These are phyloP conservation scores for Myotis planiceps DNA, from an alignment of 2,797 vertebrate genomes.

Conservation along the genomic window DNA sequence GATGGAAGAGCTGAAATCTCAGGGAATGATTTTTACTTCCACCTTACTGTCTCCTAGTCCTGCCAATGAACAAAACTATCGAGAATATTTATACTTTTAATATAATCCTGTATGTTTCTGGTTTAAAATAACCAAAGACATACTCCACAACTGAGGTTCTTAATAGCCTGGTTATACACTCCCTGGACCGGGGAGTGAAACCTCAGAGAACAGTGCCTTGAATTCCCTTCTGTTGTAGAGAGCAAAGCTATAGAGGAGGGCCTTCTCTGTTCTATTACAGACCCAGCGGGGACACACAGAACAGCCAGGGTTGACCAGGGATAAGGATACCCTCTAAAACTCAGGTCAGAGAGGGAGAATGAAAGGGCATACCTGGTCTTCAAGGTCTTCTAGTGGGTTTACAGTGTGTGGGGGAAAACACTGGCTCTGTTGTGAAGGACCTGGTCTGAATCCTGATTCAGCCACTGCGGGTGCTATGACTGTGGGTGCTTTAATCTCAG, in stretches of 20 bases:
- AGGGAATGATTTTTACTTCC: background rate
- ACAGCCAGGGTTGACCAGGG: background rate
- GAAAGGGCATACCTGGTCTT: background rate
- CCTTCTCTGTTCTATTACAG: background rate
- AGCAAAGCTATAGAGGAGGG: no score
- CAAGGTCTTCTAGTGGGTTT: background rate
- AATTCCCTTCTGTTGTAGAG: background rate
- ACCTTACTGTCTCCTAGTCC: background rate
- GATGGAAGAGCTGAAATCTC: background rate
- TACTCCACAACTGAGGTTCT: background rate
- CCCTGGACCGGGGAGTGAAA: background rate
- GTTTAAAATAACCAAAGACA: background rate
- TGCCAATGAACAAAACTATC: background rate
- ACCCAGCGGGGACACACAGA: background rate
- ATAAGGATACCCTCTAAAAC: background rate
- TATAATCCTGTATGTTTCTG: background rate
- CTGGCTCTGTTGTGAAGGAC: background rate
- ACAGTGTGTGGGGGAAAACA: background rate
- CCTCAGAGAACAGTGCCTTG: background rate
- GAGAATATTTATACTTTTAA: constrained; percentile 10
- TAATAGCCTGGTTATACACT: background rate
- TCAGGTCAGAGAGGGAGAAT: background rate
- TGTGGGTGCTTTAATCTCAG: background rate
- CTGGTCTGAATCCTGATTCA: background rate
- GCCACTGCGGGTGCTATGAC: background rate